Base-by-base conservation (phyloP, 2,113 vertebrate genomes). In the Ophthalmolycus amberensis region DNA sequence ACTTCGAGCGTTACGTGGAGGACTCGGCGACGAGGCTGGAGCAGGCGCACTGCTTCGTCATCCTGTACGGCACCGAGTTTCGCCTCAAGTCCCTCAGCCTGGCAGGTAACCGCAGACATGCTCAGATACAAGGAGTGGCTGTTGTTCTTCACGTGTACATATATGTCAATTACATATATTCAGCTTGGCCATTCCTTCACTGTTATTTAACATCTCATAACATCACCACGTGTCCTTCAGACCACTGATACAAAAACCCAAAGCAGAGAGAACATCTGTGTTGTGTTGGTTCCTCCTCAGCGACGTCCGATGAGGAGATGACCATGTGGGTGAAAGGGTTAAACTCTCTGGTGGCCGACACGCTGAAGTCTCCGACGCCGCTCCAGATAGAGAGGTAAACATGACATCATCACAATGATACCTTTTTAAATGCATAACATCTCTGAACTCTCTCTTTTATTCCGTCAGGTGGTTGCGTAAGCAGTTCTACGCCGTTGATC, bases 261-360 rank as follows among this genome's bases (percentile, higher is more conserved):
- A 16, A 5, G 20, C n/a, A 50, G 16, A 16, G 42, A 52, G 7
- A 38, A 50, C 10, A 42, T 42, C 44, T 14, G 44, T 42, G 8
- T 40, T 4, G 44, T 52, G 22, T n/a, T n/a, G 5, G 1, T 54
- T 54, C 3, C 2, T n/a, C 54, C 42, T 16, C 89, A 99, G 98
- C 98, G 20, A 99, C 97, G 0, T 99, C 98, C 0, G 98, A 99
- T 85, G 98, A 99, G 0, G 98, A 99, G 94, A 97, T 99, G 95
- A 96, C 93, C 58, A 99, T 99, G 98, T 99, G 98, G 98, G 96
- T 98, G 90, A 98, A 97, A 89, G 98, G 98, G n/a, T 93, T 99
- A 82, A 97, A 93, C 82, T 99, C 97, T 96, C 95, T 99, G 77
- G 94, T 97, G 90, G 92, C 95, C 1, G 98, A 99, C 82, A 99